A percentile compares a stretch with the other conserved stretches of the same genome.
Evolutionary conservation across 2,797 vertebrate genomes (phyloP).

Genomic region (Pelochelys cantorii): DNA sequence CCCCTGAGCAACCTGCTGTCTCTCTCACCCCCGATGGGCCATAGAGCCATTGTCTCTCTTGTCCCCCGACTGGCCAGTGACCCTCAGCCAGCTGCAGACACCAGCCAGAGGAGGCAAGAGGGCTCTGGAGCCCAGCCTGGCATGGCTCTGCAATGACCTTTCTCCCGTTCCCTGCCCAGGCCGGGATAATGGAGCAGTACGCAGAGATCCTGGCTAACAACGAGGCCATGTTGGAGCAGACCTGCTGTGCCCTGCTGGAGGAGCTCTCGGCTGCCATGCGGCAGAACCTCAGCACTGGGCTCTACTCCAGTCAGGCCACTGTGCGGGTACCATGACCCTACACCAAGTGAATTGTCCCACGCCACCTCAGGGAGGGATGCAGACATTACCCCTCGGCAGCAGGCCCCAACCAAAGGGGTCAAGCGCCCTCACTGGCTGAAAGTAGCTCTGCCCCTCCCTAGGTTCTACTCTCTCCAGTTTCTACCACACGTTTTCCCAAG

Average conservation of each 20-base stretch:
- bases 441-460: too few relatives aligned
- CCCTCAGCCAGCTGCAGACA: fast-evolving
- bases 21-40: too few relatives aligned
- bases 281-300: conserved; percentile 19
- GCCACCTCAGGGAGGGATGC: too few relatives aligned
- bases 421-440: conserved; percentile 22
- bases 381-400: conserved; percentile 19
- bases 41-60: too few relatives aligned
- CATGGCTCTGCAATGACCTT: too few relatives aligned
- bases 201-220: conserved; percentile 31
- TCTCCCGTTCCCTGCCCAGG: conserved; percentile 4
- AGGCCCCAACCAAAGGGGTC: conserved; percentile 58
- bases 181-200: conserved; percentile 32
- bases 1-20: too few relatives aligned
- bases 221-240: conserved; percentile 17
- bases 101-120: neutral
- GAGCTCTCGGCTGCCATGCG: conserved; percentile 32
- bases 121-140: neutral
- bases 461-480: too few relatives aligned
- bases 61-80: neutral
- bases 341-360: too few relatives aligned
- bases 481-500: too few relatives aligned
- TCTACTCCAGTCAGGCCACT: conserved; percentile 50
- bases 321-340: conserved; percentile 69
- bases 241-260: conserved; percentile 51